Conservation (phyloP, 2,888 invertebrate genomes). For the Drosophila formosana region DNA sequence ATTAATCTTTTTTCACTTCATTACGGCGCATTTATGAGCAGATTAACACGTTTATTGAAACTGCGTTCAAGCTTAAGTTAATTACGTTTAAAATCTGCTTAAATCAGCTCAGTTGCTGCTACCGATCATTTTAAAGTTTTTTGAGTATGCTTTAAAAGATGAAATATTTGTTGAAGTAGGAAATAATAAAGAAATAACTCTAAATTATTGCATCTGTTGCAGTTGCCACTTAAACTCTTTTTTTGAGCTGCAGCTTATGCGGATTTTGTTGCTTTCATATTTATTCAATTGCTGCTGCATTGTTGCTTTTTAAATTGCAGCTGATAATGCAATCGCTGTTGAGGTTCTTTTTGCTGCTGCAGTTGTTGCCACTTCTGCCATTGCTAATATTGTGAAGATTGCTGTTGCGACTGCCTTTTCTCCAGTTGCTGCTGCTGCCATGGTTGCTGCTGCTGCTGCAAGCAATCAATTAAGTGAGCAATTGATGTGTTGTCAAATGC, state of each 20-base stretch:
- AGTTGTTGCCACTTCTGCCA: neutral
- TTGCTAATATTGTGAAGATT: conserved; percentile 9
- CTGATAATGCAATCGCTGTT: neutral
- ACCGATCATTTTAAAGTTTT: neutral
- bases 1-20: conserved; percentile 28
- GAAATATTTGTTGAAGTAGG: too few species aligned
- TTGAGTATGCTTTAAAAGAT: too few species aligned
- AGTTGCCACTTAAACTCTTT: neutral
- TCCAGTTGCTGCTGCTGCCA: neutral
- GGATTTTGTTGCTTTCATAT: neutral
- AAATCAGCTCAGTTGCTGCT: neutral
- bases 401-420: neutral
- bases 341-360: neutral
- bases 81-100: conserved; percentile 24
- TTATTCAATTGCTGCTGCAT: neutral
- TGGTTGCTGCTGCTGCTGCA: conserved; percentile 24
- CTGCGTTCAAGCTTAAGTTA: conserved; percentile 16
- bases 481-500: conserved; percentile 61
- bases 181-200: too few species aligned
- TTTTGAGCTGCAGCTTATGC: neutral
- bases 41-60: conserved; percentile 24
- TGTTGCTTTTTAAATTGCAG: neutral
- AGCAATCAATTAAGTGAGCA: conserved; percentile 67
- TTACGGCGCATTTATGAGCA: conserved; percentile 25
- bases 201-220: neutral